These are phyloP conservation scores for Anableps anableps DNA, from an alignment of 2,797 vertebrate genomes.

Conservation along the genomic window DNA sequence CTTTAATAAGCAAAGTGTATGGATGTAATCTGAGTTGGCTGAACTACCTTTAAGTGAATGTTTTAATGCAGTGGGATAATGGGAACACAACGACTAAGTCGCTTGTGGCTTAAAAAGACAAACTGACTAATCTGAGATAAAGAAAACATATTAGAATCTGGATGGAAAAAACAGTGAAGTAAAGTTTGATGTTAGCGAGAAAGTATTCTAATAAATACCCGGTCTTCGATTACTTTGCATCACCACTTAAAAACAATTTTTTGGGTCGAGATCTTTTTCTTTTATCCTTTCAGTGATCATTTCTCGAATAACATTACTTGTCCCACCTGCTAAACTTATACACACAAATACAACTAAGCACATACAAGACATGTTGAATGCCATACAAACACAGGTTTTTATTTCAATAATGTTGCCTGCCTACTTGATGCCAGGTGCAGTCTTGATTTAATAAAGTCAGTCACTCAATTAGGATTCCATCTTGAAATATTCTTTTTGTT, in stretches of 20 bases:
- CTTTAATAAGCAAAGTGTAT: neutral
- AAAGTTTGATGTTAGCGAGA: too few species aligned
- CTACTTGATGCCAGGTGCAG: neutral
- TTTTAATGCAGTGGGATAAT: neutral
- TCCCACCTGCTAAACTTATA: neutral
- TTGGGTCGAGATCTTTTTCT: neutral
- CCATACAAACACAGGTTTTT: neutral
- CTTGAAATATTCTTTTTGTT: neutral
- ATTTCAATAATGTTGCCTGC: neutral
- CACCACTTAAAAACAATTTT: neutral
- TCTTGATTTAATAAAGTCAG: neutral
- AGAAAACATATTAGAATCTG: too few species aligned
- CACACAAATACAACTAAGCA: neutral
- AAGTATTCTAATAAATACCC: neutral
- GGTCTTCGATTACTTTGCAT: neutral
- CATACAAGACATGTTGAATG: neutral
- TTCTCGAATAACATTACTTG: neutral
- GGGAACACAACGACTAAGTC: neutral
- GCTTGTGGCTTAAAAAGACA: neutral
- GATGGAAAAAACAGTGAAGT: too few species aligned
- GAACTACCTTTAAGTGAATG: neutral
- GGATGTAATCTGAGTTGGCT: neutral
- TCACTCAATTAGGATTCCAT: neutral
- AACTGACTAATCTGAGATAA: neutral
- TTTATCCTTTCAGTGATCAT: too few species aligned